Percentiles rank a stretch among this genome's conserved stretches.
These are phyloP conservation scores for Syritta pipiens DNA, from an alignment of 2,888 invertebrate species.

Conservation along the genomic window DNA sequence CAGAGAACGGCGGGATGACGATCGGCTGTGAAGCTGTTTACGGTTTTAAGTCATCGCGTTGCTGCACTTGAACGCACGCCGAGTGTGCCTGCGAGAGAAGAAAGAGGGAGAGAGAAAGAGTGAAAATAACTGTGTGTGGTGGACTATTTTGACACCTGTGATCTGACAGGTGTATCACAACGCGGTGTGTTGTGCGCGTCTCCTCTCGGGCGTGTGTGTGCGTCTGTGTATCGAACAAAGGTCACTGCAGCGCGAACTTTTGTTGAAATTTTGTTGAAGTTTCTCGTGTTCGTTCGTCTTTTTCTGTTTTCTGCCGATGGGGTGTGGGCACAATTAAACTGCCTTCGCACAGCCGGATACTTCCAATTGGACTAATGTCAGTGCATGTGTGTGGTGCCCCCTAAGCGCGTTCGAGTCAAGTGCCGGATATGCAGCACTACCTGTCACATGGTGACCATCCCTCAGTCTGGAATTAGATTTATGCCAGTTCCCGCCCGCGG, in stretches of 20 bases:
- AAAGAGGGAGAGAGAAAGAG: not conserved
- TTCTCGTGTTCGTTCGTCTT: conserved; percentile 7
- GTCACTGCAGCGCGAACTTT: too few species aligned
- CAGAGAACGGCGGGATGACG: conserved; percentile 40
- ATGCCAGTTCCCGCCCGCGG: conserved; percentile 64
- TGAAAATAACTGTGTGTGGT: conserved; percentile 23
- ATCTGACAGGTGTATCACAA: conserved; percentile 46
- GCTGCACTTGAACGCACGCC: conserved; percentile 64
- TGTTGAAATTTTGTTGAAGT: too few species aligned
- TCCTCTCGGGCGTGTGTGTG: conserved; percentile 1
- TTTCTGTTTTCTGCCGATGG: conserved; percentile 25
- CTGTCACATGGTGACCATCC: conserved; percentile 62
- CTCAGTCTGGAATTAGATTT: conserved; percentile 63
- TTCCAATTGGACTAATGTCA: conserved; percentile 67
- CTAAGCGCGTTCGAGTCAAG: conserved; percentile 25
- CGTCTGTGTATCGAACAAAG: conserved; percentile 5
- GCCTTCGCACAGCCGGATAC: conserved; percentile 61
- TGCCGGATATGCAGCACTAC: conserved; percentile 67
- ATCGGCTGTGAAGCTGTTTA: conserved; percentile 40
- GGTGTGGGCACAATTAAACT: conserved; percentile 58
- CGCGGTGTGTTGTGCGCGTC: not conserved
- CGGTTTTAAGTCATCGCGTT: conserved; percentile 48
- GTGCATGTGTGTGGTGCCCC: conserved; percentile 33
- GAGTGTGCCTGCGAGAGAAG: conserved; percentile 3
- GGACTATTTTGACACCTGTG: conserved; percentile 61